Evolutionary conservation across 2,797 vertebrate genomes (phyloP), one percentile per base, ranked within the genome.

Genomic region (Sebastes nivosus): DNA sequence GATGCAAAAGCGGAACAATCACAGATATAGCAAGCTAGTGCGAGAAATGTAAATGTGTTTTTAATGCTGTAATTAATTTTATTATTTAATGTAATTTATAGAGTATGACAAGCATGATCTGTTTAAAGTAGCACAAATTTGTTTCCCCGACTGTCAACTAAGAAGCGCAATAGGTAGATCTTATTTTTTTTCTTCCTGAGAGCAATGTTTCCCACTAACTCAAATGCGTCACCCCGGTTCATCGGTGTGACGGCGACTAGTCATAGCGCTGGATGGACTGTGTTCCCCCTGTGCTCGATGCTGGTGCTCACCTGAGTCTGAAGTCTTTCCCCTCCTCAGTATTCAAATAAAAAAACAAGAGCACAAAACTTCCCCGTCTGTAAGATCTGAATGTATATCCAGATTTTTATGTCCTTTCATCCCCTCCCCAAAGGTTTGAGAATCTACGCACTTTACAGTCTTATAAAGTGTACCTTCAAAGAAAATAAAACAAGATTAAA

Each of bases 81-180:
- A 92, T 94, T 95, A 96, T 96, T 95, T 95, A 95, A 94, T 93
- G 90, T 96, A 95, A 96, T 94, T 96, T 96, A 96, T 96, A 93
- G 88, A 92, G 73, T 80, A 91, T 81, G 69, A 85, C 5, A 60
- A 93, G 93, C 93, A 95, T 94, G 94, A 90, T 84, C 84, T 92
- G 81, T 90, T 88, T 84, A 88, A 84, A 83, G 84, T 87, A 93
- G 94, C 94, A 95, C 93, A 95, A 82, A 85, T 72, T 34, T 13
- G 63, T 75, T 79, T 72, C 67, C 66, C n/a, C 66, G n/a, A 5
- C 72, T 79, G 78, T 78, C 77, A 61, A 34, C 72, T 81, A 72
- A 77, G 42, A 76, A 69, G 61, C 55, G 72, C 63, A 34, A 12
- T 70, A 20, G 74, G 54, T 74, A 82, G 72, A 78, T 54, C n/a